Evolutionary conservation across 2,797 vertebrate species (phyloP), one percentile per base, ranked within the genome.

Genomic region (Lepilemur ruficaudatus): DNA sequence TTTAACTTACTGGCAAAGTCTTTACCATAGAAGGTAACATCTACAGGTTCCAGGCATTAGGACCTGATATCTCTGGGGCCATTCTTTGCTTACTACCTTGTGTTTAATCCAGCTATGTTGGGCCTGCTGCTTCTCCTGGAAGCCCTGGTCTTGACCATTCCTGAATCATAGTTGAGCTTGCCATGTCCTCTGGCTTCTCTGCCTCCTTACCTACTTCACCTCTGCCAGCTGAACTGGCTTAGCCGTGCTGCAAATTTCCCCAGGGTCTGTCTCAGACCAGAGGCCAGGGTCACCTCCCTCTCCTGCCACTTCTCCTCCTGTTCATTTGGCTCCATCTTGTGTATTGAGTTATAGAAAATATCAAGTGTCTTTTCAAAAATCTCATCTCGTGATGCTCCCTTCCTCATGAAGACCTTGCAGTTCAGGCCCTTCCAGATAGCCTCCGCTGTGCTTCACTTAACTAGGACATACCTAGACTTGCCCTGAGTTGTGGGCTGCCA

Each of bases 61-160:
- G 25, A 30, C 18, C 5, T 87, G 57, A 23, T n/a, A 6, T 30
- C 4, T 84, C 63, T 35, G 30, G 28, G 63, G 50, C 67, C 13
- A 0, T 81, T 65, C 61, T 20, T 65, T 15, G 15, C 2, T 5
- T 17, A 5, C 3, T 8, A 1, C 4, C 11, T 30, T 38, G 1
- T 63, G 5, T 65, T 52, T 69, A 8, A 8, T 20, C 20, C 4
- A 7, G 2, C 22, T 7, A 18, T 2, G 2, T 13, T 61, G 28
- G 12, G 22, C 41, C 13, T 72, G 17, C 35, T 11, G 4, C 48
- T 59, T 79, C 15, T 38, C 22, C n/a, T 61, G 48, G 81, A 92
- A 67, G 5, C 35, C 2, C 12, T 43, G 30, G 23, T 75, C 30
- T 12, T 3, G 18, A 57, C 32, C 1, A 8, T 67, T 35, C 20